These are phyloP conservation scores for Limenitis arthemis DNA, from an alignment of 2,888 invertebrate genomes.

Conservation along the genomic window DNA sequence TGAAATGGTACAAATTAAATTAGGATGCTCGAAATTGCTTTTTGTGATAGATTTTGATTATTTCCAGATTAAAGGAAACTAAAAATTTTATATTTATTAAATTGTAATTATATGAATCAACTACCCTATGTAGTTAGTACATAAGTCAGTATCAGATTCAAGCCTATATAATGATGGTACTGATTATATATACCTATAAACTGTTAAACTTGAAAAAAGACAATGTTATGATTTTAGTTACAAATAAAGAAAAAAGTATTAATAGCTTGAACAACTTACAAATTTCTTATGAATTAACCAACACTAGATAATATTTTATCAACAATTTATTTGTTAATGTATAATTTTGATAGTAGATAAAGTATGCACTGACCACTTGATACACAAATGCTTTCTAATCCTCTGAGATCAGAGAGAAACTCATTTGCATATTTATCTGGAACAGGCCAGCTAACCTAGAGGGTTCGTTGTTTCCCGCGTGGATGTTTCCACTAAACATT, in stretches of 20 bases:
- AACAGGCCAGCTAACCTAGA: conserved; percentile 51
- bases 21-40: no score
- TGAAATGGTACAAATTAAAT: no score
- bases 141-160: no score
- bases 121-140: no score
- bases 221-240: no score
- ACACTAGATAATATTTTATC: not conserved
- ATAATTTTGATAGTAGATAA: not conserved
- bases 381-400: conserved; percentile 20
- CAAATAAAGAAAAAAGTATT: not conserved
- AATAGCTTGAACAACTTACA: conserved; percentile 11
- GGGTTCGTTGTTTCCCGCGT: conserved; percentile 53
- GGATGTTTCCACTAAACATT: conserved; percentile 49
- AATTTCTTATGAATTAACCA: conserved; percentile 17
- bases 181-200: no score
- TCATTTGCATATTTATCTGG: conserved; percentile 45
- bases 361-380: conserved; percentile 11
- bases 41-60: no score
- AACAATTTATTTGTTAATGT: not conserved
- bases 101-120: no score
- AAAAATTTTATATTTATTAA: no score
- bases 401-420: conserved; percentile 29
- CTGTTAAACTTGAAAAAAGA: no score
- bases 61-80: no score
- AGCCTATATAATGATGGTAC: no score